phyloP scores from a whole-genome alignment of 2,113 vertebrate genomes.

The Xerus inauris region DNA sequence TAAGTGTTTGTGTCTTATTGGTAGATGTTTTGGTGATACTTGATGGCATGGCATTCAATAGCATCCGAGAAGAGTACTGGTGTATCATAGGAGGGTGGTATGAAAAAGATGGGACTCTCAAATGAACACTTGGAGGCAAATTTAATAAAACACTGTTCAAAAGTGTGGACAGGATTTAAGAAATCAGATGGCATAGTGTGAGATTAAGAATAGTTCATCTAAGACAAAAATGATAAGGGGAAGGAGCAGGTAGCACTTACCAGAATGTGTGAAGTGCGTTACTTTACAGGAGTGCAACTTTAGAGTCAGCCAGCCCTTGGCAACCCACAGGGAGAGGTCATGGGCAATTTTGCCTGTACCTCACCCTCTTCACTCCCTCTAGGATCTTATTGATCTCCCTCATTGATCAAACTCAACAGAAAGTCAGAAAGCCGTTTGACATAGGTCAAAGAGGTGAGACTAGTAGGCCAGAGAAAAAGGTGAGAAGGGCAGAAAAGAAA shows the following conservation, averaged over 20 bases:
- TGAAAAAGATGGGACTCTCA: background rate
- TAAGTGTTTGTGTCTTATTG: background rate
- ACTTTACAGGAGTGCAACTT: background rate
- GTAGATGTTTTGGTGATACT: background rate
- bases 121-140: background rate
- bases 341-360: background rate
- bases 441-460: background rate
- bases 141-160: background rate
- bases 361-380: background rate
- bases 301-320: background rate
- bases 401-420: background rate
- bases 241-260: background rate
- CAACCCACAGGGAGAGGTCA: background rate
- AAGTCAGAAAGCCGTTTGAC: background rate
- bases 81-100: background rate
- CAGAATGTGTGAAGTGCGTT: background rate
- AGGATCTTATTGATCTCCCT: background rate
- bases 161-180: background rate
- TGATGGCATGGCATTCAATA: background rate
- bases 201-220: background rate
- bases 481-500: background rate
- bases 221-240: background rate
- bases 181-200: background rate
- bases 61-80: background rate
- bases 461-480: background rate